A percentile compares a stretch with the other conserved stretches of the same genome.
Evolutionary conservation across 2,797 vertebrate species (phyloP).

Genomic region (Cryptoprocta ferox): DNA sequence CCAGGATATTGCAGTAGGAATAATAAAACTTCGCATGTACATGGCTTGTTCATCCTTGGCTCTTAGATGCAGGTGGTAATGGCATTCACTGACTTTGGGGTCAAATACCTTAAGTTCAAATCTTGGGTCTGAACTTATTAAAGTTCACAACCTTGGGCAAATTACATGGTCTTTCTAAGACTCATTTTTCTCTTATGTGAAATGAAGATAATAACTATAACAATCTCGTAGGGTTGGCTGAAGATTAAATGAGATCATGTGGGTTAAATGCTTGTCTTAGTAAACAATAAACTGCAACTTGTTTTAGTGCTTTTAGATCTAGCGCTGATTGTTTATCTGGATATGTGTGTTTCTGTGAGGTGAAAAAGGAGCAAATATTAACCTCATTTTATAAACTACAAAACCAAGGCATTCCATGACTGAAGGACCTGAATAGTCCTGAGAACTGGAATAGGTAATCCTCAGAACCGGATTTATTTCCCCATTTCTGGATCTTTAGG

Average conservation of each 20-base stretch:
- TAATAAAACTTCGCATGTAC: neutral
- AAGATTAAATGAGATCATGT: neutral
- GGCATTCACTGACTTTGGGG: neutral
- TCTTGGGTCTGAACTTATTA: neutral
- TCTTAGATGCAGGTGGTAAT: neutral
- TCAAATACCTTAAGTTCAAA: neutral
- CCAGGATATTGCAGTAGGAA: neutral
- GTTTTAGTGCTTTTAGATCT: neutral
- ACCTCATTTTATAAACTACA: neutral
- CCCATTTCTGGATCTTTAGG: neutral
- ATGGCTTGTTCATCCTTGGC: neutral
- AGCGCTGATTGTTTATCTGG: neutral
- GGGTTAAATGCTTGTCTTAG: neutral
- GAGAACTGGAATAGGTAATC: neutral
- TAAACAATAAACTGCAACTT: neutral
- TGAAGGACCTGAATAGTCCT: neutral
- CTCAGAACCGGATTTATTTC: neutral
- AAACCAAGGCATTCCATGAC: neutral
- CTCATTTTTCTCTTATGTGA: neutral
- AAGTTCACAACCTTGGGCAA: neutral
- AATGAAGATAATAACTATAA: conserved; percentile 4
- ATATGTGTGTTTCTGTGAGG: neutral
- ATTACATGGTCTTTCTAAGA: neutral
- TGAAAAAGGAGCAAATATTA: neutral
- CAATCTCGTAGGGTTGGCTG: neutral